Conservation (phyloP, 2,113 vertebrate genomes). For the Zootoca vivipara region DNA sequence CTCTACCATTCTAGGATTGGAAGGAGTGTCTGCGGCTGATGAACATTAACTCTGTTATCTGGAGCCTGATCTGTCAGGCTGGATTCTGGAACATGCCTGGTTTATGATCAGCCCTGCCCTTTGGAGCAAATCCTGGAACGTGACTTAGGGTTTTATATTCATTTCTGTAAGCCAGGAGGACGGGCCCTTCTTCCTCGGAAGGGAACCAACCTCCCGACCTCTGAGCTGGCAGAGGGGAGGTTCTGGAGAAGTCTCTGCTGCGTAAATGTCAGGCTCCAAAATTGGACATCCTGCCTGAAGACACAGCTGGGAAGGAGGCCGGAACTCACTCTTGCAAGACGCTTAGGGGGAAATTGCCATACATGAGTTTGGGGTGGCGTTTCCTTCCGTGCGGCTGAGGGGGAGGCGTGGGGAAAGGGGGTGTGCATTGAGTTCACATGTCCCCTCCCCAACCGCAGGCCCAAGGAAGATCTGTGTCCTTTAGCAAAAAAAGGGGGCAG, state of each 20-base stretch:
- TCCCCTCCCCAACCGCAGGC: neutral
- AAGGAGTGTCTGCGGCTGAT: no score
- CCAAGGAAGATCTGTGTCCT: neutral
- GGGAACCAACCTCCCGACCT: no score
- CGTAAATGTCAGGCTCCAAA: no score
- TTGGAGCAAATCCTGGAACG: neutral
- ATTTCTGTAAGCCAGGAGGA: neutral
- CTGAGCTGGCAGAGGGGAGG: neutral
- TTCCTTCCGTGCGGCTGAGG: neutral
- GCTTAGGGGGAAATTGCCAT: neutral
- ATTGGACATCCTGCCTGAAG: neutral
- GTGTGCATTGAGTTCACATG: neutral
- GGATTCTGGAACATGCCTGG: no score
- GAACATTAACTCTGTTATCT: no score
- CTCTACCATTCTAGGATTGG: no score
- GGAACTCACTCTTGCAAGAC: no score
- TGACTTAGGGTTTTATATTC: neutral
- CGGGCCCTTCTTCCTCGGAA: no score
- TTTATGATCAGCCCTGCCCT: neutral
- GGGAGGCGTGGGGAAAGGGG: neutral
- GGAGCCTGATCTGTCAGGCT: no score
- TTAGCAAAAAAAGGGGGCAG: neutral
- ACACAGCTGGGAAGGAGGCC: neutral
- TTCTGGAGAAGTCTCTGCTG: no score
- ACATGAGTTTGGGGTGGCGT: neutral